These are phyloP conservation scores for Notothenia rossii DNA, from an alignment of 2,113 vertebrate species.

Conservation along the genomic window DNA sequence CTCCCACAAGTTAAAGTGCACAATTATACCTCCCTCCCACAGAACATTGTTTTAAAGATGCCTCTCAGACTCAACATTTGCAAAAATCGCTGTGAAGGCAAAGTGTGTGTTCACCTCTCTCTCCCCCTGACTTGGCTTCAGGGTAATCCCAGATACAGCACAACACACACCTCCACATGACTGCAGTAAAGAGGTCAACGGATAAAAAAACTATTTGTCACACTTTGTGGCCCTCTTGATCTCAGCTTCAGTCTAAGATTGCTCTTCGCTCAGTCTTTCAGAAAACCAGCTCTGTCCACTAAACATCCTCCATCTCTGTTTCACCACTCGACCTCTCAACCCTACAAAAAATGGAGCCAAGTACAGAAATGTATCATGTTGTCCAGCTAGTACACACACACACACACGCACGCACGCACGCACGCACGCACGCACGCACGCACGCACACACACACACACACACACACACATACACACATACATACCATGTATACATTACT, in stretches of 20 bases:
- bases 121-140: background rate
- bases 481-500: too few species aligned
- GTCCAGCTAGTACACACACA: background rate
- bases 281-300: conserved; percentile 10
- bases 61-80: background rate
- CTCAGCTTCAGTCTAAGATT: conserved; percentile 15
- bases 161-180: conserved; percentile 20
- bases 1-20: background rate
- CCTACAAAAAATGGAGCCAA: background rate
- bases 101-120: background rate
- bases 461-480: too few species aligned
- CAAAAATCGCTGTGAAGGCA: too few species aligned
- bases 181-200: conserved; percentile 52
- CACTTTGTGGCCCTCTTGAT: conserved; percentile 45
- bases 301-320: conserved; percentile 1
- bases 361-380: conserved; percentile 36
- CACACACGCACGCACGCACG: background rate
- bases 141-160: conserved; percentile 10
- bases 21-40: background rate
- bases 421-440: too few species aligned
- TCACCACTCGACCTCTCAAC: conserved; percentile 26
- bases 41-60: background rate
- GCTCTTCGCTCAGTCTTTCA: background rate
- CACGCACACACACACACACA: too few species aligned
- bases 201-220: conserved; percentile 62